phyloP scores from a whole-genome alignment of 2,888 invertebrate species.

The Altica lythri region DNA sequence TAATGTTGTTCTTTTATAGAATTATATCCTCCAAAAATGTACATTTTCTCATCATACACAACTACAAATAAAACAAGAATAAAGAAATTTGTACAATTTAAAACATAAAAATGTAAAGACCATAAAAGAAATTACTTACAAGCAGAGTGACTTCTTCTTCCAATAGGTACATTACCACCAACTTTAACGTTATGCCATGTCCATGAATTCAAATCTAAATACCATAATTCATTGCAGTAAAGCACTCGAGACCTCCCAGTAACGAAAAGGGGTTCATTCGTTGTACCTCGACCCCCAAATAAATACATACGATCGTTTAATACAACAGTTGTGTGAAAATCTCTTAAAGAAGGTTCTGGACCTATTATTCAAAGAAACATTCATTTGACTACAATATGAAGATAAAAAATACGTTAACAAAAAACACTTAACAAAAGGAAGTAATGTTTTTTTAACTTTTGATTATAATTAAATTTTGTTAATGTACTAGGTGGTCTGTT shows the following conservation, averaged over 20 bases:
- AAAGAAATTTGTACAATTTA: too few species aligned
- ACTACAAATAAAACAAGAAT: too few species aligned
- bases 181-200: conserved; percentile 71
- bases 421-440: too few species aligned
- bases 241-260: conserved; percentile 71
- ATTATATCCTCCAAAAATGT: conserved; percentile 91
- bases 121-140: conserved; percentile 63
- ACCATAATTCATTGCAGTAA: conserved; percentile 78
- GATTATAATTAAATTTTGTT: too few species aligned
- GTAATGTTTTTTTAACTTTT: too few species aligned
- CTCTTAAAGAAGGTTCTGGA: conserved; percentile 65
- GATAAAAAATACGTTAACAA: too few species aligned
- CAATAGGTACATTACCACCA: conserved; percentile 71
- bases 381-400: too few species aligned
- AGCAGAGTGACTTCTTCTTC: conserved; percentile 88
- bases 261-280: conserved; percentile 58
- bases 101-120: conserved; percentile 1
- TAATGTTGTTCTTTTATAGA: conserved; percentile 76
- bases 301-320: conserved; percentile 82
- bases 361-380: too few species aligned
- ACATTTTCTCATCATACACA: conserved; percentile 75
- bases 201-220: conserved; percentile 71
- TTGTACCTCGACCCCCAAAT: conserved; percentile 81
- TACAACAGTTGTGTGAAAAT: conserved; percentile 87
- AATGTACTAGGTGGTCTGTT: too few species aligned